Base-by-base conservation (phyloP, 2,113 vertebrate genomes). In the Amazona guildingii region DNA sequence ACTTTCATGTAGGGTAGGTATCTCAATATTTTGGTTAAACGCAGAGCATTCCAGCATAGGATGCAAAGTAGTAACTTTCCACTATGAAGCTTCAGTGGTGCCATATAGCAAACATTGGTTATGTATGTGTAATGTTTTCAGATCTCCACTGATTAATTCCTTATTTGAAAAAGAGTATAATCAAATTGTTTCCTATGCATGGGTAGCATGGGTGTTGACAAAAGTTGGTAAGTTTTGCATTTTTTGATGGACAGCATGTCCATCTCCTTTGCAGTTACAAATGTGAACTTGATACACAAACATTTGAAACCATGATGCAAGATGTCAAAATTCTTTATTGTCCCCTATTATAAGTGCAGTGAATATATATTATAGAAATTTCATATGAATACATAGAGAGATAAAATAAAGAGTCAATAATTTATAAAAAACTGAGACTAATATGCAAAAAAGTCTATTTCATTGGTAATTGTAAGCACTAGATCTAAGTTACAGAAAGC, bases 221-320 rank as follows among this genome's bases (percentile, higher is more conserved):
- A 62, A 41, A 49, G 91, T 91, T 91, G 46, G 72, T 72, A 77
- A 91, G 75, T 94, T 97, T 97, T 97, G 85, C 84, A 92, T 85
- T 92, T 95, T 94, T 90, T 95, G 78, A 90, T 95, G 92, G 64
- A 43, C 74, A 97, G 82, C 91, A 43, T 80, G n/a, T 90, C 93
- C 54, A 55, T 97, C 83, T 96, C 69, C 90, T 94, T 97, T 94
- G 81, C 66, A 90, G 87, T 88, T 92, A 75, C 78, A 92, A 96
- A 79, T 81, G 70, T 87, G 92, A 96, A 68, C 46, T 18, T 88
- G 63, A 86, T 74, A 76, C 43, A 17, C 37, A 82, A 93, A 41
- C 52, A 43, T 67, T 94, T 84, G 92, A 97, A 97, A 91, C 33
- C 61, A 77, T 68, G 41, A 27, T 84, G 72, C n/a, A 95, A 95